Evolutionary conservation across 2,797 vertebrate genomes (phyloP).

Genomic region (Scolopax rusticola): DNA sequence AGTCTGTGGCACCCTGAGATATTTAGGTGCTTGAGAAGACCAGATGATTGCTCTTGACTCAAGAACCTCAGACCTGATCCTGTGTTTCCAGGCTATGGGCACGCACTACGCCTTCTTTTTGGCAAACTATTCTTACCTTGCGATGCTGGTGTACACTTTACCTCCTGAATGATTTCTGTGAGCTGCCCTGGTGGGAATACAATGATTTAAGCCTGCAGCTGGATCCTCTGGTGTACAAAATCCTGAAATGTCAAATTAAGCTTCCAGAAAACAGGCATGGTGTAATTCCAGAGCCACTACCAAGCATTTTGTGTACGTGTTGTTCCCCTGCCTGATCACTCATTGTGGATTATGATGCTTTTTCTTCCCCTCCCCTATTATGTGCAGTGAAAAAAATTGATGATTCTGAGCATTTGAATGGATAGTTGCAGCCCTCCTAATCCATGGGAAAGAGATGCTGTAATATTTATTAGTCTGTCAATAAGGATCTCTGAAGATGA

Average conservation of each 20-base stretch:
- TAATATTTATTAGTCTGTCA: constrained; percentile 46
- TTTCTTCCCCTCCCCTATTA: neutral
- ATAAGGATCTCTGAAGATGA: neutral
- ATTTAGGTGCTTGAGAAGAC: neutral
- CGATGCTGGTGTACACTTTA: neutral
- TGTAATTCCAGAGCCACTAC: neutral
- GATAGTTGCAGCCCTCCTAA: constrained; percentile 11
- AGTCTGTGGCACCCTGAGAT: neutral
- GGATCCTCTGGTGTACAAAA: constrained; percentile 9
- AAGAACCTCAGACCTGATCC: neutral
- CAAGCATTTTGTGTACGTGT: neutral
- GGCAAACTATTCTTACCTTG: neutral
- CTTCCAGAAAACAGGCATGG: constrained; percentile 34
- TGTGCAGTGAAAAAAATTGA: constrained; percentile 25
- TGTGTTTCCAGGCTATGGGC: neutral
- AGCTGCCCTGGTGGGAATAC: neutral
- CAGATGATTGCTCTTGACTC: neutral
- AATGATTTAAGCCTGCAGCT: constrained; percentile 30
- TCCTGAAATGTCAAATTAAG: constrained; percentile 47
- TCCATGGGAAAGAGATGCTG: neutral
- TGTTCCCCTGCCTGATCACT: neutral
- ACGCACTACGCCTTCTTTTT: fast-evolving
- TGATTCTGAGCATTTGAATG: constrained; percentile 15
- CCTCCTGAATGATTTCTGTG: neutral
- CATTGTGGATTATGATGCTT: neutral